Percentiles rank a stretch among this genome's conserved stretches.
Conservation (phyloP, 2,888 invertebrate genomes). For the Priocnemis perturbator region DNA sequence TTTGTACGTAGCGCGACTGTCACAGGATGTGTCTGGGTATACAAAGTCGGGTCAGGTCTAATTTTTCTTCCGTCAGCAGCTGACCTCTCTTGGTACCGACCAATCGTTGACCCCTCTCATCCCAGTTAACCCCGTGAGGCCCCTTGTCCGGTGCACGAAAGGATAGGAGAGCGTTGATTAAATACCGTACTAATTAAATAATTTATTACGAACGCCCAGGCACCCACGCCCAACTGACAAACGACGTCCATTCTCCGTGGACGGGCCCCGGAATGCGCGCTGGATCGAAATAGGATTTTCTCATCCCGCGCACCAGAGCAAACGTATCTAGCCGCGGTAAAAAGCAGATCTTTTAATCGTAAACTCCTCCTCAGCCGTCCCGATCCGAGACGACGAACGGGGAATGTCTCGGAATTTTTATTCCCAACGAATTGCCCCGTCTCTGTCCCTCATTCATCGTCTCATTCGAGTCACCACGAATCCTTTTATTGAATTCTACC, state of each 20-base stretch:
- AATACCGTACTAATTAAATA: constrained; percentile 68
- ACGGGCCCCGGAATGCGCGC: constrained; percentile 41
- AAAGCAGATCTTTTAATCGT: no score
- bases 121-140: constrained; percentile 17
- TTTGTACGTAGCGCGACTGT: no score
- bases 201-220: constrained; percentile 59
- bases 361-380: no score
- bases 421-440: no score
- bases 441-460: no score
- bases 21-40: no score
- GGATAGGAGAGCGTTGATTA: constrained; percentile 59
- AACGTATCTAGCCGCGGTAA: constrained; percentile 20
- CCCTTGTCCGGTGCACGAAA: constrained; percentile 10
- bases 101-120: constrained; percentile 28
- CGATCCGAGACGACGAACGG: no score
- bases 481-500: constrained; percentile 5
- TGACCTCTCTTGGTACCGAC: not conserved
- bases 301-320: constrained; percentile 33
- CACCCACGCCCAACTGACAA: constrained; percentile 54
- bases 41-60: no score
- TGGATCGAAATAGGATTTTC: constrained; percentile 44
- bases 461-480: not conserved
- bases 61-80: no score
- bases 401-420: no score
- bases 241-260: constrained; percentile 50